Base-by-base conservation (phyloP, 1,140 invertebrate genomes). In the Triops cancriformis region DNA sequence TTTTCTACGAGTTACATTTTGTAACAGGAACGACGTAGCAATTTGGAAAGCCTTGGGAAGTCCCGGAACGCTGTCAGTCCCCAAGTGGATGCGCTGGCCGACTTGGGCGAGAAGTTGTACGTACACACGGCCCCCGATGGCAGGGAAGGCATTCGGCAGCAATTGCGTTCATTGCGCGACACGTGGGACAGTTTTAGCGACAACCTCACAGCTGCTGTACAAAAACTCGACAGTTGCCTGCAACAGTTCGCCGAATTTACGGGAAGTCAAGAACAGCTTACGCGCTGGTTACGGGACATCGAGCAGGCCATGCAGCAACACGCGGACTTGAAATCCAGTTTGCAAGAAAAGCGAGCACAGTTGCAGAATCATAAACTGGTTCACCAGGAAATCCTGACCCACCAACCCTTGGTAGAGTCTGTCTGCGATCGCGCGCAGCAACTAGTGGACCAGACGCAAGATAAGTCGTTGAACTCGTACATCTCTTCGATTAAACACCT, bases 341-440 rank as follows among this genome's bases (percentile, higher is more conserved):
- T 98, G 26, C 95, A 96, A 85, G 96, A 98, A 83, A 98, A 98
- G 85, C 90, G 93, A 80, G 95, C 94, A 0, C 95, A 97, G 83
- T 84, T 97, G 18, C 95, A 85, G 83, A 96, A 96, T 82, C 95
- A 97, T 82, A 94, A 94, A 84, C 92, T 98, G 43, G 92, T 97
- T 85, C 94, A 98, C 82, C 95, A 98, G 85, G 96, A 98, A 85
- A 97, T 98, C 73, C 91, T 94, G 85, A 94, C 93, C 0, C 94
- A 97, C 86, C 93, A 95, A 83, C 88, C 91, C 74, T 84, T 97
- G 0, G 92, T 98, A 0, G 94, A 97, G 82, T 90, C 91, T 77
- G 93, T 98, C 26, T 95, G 93, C 83, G 94, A 96, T 77, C 96
- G 95, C 85, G 95, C 95, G 11, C 92, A 95, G 82, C 89, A 93